Percentiles rank a stretch among this genome's conserved stretches.
Conservation (phyloP, 1,140 invertebrate species). For the Drosophila watanabei region DNA sequence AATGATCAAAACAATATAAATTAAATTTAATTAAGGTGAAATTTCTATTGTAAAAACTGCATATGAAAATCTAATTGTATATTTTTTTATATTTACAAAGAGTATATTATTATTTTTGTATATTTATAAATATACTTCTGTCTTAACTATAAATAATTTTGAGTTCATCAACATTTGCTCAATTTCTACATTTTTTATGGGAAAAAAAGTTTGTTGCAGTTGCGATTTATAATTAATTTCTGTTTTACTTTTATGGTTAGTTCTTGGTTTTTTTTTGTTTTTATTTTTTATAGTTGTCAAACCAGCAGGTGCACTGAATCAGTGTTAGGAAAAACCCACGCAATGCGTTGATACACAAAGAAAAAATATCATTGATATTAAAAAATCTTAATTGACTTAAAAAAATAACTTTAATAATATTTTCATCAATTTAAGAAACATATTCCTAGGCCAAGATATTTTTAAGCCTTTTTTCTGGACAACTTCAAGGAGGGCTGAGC, state of each 20-base stretch:
- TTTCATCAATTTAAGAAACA: background rate
- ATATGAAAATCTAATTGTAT: no score
- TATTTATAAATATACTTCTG: background rate
- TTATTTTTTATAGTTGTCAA: conserved; percentile 29
- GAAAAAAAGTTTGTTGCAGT: conserved; percentile 5
- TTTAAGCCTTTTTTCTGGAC: background rate
- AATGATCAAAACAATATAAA: background rate
- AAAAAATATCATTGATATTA: background rate
- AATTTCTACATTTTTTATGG: background rate
- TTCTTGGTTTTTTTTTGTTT: conserved; percentile 11
- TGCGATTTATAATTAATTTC: conserved; percentile 68
- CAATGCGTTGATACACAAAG: conserved; percentile 4
- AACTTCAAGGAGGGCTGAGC: background rate
- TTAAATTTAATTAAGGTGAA: no score
- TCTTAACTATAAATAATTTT: background rate
- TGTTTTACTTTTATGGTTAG: conserved; percentile 18
- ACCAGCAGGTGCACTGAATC: conserved; percentile 70
- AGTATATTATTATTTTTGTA: no score
- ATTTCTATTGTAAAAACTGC: no score
- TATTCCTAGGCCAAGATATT: background rate
- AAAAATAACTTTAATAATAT: background rate
- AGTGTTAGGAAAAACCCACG: conserved; percentile 44
- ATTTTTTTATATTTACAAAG: no score
- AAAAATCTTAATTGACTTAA: no score
- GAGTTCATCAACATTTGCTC: background rate